Evolutionary conservation across 1,140 invertebrate genomes (phyloP).

Genomic region (Drosophila busckii): DNA sequence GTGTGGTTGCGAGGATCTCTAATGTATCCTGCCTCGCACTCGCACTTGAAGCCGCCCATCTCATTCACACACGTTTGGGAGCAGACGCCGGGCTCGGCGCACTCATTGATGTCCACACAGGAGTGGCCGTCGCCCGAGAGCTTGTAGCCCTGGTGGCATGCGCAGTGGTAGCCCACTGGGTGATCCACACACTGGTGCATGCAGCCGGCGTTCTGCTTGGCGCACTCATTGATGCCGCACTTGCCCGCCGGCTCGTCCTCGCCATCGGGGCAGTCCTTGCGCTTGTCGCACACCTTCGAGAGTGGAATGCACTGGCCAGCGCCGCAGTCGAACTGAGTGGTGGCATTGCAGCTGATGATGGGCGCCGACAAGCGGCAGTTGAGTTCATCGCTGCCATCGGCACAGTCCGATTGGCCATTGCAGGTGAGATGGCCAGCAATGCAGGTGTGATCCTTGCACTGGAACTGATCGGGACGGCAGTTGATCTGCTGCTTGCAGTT

Average conservation of each 20-base stretch:
- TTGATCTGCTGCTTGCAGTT: constrained; percentile 87
- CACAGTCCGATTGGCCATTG: constrained; percentile 89
- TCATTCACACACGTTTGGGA: constrained; percentile 95
- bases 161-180: constrained; percentile 87
- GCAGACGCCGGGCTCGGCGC: constrained; percentile 90
- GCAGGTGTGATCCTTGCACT: constrained; percentile 89
- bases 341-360: constrained; percentile 82
- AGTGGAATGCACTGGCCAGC: constrained; percentile 88
- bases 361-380: constrained; percentile 81
- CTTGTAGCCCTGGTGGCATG: constrained; percentile 87
- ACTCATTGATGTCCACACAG: constrained; percentile 96
- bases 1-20: constrained; percentile 89
- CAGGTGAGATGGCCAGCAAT: constrained; percentile 91
- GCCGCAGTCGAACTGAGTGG: constrained; percentile 89
- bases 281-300: constrained; percentile 87
- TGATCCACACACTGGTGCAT: constrained; percentile 89
- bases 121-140: constrained; percentile 84
- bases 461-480: constrained; percentile 90
- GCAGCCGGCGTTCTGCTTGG: constrained; percentile 90
- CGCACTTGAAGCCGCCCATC: constrained; percentile 95
- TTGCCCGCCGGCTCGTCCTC: constrained; percentile 87
- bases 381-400: constrained; percentile 89
- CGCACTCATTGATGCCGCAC: constrained; percentile 89
- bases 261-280: constrained; percentile 90
- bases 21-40: constrained; percentile 92